Evolutionary conservation across 2,797 vertebrate genomes (phyloP).

Genomic region (Cephalopachus bancanus): DNA sequence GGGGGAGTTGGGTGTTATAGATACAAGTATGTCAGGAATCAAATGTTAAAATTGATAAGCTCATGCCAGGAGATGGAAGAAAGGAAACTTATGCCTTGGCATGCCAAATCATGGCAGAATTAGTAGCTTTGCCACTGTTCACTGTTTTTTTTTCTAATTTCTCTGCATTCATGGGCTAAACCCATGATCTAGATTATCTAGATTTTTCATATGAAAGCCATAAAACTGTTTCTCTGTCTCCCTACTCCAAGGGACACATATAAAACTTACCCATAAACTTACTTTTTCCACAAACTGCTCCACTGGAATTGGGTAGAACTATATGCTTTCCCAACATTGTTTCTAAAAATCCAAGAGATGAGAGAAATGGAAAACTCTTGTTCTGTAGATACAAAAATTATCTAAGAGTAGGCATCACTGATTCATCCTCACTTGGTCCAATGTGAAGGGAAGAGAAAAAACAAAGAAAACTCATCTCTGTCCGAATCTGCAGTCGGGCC

Average conservation of each 20-base stretch:
- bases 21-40: neutral
- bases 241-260: neutral
- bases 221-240: neutral
- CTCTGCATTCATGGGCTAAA: neutral
- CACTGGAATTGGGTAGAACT: neutral
- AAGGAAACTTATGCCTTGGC: neutral
- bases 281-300: neutral
- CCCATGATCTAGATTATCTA: neutral
- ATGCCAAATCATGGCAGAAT: neutral
- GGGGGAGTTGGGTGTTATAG: accelerated
- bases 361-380: neutral
- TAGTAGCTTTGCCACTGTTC: neutral
- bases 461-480: neutral
- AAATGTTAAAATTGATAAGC: neutral
- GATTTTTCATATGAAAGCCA: neutral
- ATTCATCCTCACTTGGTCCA: neutral
- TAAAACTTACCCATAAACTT: no score
- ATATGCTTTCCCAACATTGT: neutral
- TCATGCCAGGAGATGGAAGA: no score
- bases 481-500: neutral
- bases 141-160: neutral
- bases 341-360: neutral
- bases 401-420: neutral
- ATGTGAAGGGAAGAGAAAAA: neutral
- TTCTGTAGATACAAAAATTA: neutral